Conservation (phyloP, 1,140 invertebrate species). For the Schlechtendalia chinensis region DNA sequence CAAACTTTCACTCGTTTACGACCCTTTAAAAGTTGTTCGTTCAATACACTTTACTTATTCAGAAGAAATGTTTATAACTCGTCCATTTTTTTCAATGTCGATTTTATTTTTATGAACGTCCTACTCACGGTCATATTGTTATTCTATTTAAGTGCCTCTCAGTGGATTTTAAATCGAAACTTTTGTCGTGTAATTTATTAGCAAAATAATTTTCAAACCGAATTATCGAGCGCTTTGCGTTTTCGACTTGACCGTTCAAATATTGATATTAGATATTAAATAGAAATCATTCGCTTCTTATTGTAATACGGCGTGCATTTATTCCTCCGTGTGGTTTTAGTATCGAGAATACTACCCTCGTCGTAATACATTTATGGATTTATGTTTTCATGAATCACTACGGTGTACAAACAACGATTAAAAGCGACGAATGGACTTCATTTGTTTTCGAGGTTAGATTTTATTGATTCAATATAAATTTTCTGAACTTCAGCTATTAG, state of each 20-base stretch:
- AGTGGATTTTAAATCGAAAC: neutral
- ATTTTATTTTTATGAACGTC: conserved; percentile 4
- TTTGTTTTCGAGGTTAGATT: too few species aligned
- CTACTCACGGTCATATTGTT: neutral
- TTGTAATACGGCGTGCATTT: too few species aligned
- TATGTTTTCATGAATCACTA: neutral
- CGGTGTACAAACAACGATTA: neutral
- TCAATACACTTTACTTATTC: neutral
- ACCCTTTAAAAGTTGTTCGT: conserved; percentile 25
- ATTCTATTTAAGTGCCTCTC: neutral
- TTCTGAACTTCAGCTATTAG: too few species aligned
- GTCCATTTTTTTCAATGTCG: neutral
- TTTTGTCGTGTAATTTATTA: neutral
- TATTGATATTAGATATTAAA: too few species aligned
- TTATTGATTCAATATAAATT: too few species aligned
- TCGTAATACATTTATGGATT: neutral
- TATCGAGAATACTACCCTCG: neutral
- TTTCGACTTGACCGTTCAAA: neutral
- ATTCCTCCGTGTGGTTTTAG: too few species aligned
- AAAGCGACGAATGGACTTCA: neutral
- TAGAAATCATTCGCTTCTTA: too few species aligned
- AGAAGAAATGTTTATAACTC: neutral
- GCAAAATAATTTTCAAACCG: too few species aligned
- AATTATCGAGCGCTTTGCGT: too few species aligned
- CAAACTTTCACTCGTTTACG: conserved; percentile 29